Conservation (phyloP, 2,797 vertebrate species). For the Hydrocynus forskahlii region DNA sequence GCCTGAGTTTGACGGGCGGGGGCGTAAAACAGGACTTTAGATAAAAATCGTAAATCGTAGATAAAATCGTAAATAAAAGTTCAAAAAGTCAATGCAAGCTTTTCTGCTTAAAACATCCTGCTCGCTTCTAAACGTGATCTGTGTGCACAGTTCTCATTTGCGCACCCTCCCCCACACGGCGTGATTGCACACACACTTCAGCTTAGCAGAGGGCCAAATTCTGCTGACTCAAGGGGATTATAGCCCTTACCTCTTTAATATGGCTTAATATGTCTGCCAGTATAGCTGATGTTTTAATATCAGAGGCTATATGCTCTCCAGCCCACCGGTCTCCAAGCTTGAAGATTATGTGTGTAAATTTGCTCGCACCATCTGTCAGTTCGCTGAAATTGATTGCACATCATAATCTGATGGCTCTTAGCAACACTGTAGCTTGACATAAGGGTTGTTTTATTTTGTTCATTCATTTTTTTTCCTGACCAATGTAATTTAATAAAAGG, state of each 20-base stretch:
- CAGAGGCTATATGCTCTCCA: conserved; percentile 31
- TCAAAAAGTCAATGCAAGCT: conserved; percentile 49
- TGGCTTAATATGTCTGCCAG: conserved; percentile 66
- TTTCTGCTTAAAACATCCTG: conserved; percentile 47
- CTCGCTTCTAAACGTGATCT: conserved; percentile 14
- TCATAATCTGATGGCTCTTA: conserved; percentile 73
- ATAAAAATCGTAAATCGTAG: conserved; percentile 11
- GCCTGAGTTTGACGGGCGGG: background rate
- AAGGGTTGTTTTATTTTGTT: conserved; percentile 33
- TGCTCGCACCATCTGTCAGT: conserved; percentile 75
- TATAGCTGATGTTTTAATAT: conserved; percentile 66
- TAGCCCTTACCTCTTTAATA: conserved; percentile 62
- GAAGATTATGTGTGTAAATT: conserved; percentile 72
- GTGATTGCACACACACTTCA: conserved; percentile 14
- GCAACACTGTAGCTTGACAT: conserved; percentile 47
- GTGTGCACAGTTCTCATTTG: conserved; percentile 39
- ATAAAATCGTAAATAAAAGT: conserved; percentile 37
- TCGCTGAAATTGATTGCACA: conserved; percentile 74
- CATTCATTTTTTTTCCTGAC: conserved; percentile 28
- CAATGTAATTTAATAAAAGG: conserved; percentile 42
- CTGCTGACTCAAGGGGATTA: conserved; percentile 65
- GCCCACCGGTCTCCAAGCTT: conserved; percentile 61
- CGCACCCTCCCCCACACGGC: conserved; percentile 6
- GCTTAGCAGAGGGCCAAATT: conserved; percentile 63
- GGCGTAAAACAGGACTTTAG: background rate